A percentile compares a stretch with the other conserved stretches of the same genome.
Evolutionary conservation across 92 coral and sea anemone species (phyloP).

Genomic region (Porites lobata): DNA sequence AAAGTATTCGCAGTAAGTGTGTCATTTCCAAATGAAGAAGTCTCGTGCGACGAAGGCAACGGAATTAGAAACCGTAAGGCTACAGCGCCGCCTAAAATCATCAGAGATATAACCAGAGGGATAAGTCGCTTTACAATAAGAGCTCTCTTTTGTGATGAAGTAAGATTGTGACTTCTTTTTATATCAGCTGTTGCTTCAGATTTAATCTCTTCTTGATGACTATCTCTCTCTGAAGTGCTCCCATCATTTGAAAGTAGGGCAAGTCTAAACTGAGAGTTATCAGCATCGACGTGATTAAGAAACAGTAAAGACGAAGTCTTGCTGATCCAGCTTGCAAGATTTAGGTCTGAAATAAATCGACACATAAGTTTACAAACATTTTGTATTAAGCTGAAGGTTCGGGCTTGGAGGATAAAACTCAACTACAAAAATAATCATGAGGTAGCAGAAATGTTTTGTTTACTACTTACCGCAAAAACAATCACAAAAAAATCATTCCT

Average conservation of each 20-base stretch:
- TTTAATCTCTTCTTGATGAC: background rate
- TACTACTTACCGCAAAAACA: too few relatives aligned
- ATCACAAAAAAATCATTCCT: too few relatives aligned
- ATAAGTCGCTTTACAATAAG: constrained; percentile 26
- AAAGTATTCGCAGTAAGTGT: constrained; percentile 2
- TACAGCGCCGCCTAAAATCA: constrained; percentile 53
- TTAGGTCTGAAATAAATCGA: background rate
- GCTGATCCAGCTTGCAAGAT: constrained; percentile 34
- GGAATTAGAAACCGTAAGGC: constrained; percentile 60
- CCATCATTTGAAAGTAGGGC: background rate
- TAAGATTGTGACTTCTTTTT: background rate
- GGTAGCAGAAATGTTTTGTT: too few relatives aligned
- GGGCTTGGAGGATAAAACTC: background rate
- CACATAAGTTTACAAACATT: background rate
- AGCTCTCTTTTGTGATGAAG: constrained; percentile 24
- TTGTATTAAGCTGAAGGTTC: background rate
- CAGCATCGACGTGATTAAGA: background rate
- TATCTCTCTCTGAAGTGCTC: background rate
- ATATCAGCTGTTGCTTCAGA: background rate
- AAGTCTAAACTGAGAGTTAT: background rate
- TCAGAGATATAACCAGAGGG: constrained; percentile 33
- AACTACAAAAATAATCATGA: too few relatives aligned
- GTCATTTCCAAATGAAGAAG: constrained; percentile 1
- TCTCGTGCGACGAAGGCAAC: constrained; percentile 26
- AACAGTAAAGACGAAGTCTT: constrained; percentile 29